Conservation (phyloP, 2,113 vertebrate species). For the Megaceryle maxima region DNA sequence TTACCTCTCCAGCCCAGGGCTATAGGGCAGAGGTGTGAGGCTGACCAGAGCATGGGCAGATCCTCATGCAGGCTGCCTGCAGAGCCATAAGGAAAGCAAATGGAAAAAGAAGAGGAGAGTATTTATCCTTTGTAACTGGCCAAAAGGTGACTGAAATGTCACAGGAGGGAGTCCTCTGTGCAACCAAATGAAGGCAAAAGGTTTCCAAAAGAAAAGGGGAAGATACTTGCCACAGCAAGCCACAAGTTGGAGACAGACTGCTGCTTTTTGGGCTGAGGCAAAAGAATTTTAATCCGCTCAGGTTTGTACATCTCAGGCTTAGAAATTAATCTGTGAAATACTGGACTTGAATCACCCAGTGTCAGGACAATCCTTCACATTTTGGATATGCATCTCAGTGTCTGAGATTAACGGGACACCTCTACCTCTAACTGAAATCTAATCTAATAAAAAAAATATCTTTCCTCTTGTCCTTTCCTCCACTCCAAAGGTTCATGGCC, state of each 20-base stretch:
- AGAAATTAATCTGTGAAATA: neutral
- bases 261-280: neutral
- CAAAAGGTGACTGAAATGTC: neutral
- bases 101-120: neutral
- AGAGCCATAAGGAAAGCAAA: neutral
- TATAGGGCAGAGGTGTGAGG: neutral
- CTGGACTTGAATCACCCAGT: neutral
- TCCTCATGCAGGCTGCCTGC: neutral
- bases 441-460: neutral
- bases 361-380: neutral
- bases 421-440: neutral
- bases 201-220: neutral
- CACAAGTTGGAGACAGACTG: neutral
- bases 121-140: neutral
- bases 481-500: neutral
- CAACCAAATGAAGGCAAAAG: neutral
- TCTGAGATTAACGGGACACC: neutral
- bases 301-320: neutral
- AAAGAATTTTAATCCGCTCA: neutral
- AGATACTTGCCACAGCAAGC: neutral
- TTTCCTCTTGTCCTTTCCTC: neutral
- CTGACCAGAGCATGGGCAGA: neutral
- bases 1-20: neutral
- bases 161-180: neutral
- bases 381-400: fast-evolving